These are phyloP conservation scores for Australoheros scitulus DNA, from an alignment of 2,113 vertebrate species.

Conservation along the genomic window DNA sequence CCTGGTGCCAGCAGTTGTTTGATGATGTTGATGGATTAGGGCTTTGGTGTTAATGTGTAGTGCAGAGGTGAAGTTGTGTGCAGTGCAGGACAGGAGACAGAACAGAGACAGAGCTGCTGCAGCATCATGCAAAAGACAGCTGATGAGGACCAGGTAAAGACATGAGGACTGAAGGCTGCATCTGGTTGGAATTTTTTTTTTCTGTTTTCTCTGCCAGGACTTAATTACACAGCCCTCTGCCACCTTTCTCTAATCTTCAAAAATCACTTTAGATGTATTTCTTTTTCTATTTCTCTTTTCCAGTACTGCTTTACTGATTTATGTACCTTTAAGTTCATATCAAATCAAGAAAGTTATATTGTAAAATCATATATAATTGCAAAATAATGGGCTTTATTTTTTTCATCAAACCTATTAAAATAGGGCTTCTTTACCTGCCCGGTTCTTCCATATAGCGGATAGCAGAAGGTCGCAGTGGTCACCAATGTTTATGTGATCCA, in stretches of 20 bases:
- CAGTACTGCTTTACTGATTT: not conserved
- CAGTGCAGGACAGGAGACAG: conserved; percentile 44
- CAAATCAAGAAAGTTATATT: not conserved
- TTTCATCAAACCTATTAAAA: not conserved
- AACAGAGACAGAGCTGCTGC: conserved; percentile 51
- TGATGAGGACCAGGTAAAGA: conserved; percentile 69
- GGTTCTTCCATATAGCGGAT: not conserved
- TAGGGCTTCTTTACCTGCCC: not conserved
- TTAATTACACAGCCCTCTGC: not conserved
- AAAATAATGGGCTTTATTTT: not conserved
- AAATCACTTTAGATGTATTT: not conserved
- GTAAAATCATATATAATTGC: not conserved
- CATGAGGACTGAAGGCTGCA: conserved; percentile 19
- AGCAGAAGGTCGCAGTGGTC: not conserved
- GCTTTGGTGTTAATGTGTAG: conserved; percentile 64
- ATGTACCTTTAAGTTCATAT: not conserved
- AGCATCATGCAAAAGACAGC: conserved; percentile 53
- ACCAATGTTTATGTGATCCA: not conserved
- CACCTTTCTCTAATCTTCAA: conserved; percentile 12
- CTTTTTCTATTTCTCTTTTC: not conserved
- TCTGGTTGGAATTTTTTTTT: not conserved
- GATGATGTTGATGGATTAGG: conserved; percentile 70
- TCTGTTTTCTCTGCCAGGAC: not conserved
- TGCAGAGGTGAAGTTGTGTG: conserved; percentile 19
- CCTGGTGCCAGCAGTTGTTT: conserved; percentile 58